phyloP scores from a whole-genome alignment of 2,797 vertebrate genomes.

The Xiphorhynchus erythropygius region DNA sequence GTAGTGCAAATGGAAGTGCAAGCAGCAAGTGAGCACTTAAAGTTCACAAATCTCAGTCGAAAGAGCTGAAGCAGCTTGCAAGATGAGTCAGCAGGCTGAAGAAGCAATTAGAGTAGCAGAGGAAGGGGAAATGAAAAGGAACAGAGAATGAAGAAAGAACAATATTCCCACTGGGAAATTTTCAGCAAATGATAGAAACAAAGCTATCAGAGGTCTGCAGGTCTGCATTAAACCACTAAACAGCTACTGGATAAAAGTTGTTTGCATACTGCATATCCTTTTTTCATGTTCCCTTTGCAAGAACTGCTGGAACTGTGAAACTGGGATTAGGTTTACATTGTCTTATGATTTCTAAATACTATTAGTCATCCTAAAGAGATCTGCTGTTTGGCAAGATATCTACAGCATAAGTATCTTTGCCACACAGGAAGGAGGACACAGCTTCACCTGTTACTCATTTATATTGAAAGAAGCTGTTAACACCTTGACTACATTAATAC shows the following conservation, averaged over 20 bases:
- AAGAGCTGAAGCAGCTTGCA: not conserved
- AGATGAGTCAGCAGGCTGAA: slow-evolving; percentile 10
- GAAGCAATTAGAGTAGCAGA: not conserved
- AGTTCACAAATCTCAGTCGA: not conserved
- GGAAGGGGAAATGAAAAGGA: not conserved
- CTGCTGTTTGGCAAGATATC: not conserved
- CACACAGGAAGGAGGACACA: not conserved
- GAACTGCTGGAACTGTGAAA: not conserved
- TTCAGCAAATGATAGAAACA: not conserved
- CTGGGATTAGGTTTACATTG: not conserved
- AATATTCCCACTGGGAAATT: not conserved
- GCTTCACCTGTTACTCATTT: not conserved
- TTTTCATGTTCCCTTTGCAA: not conserved
- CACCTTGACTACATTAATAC: not conserved
- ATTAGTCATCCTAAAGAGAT: not conserved
- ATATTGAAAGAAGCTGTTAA: not conserved
- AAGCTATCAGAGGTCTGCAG: not conserved
- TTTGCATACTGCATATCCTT: not conserved
- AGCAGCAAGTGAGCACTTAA: not conserved
- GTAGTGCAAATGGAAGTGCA: not conserved
- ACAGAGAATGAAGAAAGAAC: not conserved
- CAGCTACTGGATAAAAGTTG: not conserved
- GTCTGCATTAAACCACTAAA: not conserved
- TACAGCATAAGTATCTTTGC: not conserved
- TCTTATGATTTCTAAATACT: not conserved